Evolutionary conservation across 2,888 invertebrate species (phyloP).

Genomic region (Athalia cordata): DNA sequence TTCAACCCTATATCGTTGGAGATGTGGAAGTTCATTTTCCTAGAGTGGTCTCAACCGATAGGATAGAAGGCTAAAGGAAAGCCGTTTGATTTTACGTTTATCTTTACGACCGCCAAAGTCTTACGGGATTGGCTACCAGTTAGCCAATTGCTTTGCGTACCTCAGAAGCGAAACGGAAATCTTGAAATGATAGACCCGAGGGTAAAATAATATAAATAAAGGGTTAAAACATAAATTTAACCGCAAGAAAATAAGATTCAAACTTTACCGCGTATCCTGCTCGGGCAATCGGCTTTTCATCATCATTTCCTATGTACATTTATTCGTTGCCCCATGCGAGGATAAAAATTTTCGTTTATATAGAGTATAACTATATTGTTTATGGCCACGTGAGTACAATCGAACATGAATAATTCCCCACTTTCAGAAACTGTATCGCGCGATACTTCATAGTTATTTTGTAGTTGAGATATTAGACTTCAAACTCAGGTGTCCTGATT

Average conservation of each 20-base stretch:
- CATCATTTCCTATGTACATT: neutral
- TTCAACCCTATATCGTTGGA: neutral
- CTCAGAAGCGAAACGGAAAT: slow-evolving; percentile 17
- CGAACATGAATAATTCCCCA: too few species aligned
- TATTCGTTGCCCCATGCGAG: neutral
- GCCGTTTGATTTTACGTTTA: slow-evolving; percentile 70
- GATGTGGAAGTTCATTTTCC: slow-evolving; percentile 56
- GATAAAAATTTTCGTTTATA: too few species aligned
- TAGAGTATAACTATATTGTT: too few species aligned
- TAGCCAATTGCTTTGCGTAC: slow-evolving; percentile 23
- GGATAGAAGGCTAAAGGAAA: slow-evolving; percentile 31
- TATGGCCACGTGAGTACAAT: too few species aligned
- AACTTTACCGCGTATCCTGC: neutral
- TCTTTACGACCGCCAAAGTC: slow-evolving; percentile 55
- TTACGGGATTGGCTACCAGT: slow-evolving; percentile 46
- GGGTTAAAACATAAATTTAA: slow-evolving; percentile 7
- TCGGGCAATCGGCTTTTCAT: too few species aligned
- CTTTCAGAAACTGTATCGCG: too few species aligned
- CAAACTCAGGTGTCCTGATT: too few species aligned
- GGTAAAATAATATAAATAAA: neutral
- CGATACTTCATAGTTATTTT: too few species aligned
- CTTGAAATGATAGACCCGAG: slow-evolving; percentile 17
- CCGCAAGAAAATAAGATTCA: neutral
- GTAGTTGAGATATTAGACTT: too few species aligned
- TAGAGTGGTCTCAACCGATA: slow-evolving; percentile 51